Base-by-base conservation (phyloP, 2,888 invertebrate genomes). In the Phyllotreta striolata region DNA sequence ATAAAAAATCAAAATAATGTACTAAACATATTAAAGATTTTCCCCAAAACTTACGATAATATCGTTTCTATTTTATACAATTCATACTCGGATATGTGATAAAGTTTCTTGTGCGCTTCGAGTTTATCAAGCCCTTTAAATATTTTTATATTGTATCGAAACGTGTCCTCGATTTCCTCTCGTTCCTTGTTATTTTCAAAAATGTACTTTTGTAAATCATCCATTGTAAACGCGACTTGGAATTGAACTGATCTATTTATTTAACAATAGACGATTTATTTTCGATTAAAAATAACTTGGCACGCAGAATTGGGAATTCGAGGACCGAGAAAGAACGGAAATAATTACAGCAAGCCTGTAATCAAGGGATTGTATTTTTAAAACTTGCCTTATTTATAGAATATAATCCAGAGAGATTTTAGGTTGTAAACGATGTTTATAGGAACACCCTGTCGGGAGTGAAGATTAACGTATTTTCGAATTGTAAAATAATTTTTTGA, bases 31-130 rank as follows among this genome's bases (percentile, higher is more conserved):
- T 3, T 1, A 24, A 24, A 24, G 1, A 24, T 24, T 24, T 24
- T 24, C 24, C 24, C 24, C 24, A 4, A 24, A 41, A 62, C 62
- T 69, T 71, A 74, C 73, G 71, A 66, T 52, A 74, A 52, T 6
- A 70, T 37, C 34, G 69, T 64, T 64, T 74, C 73, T 13, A 74
- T 46, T 46, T 72, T 69, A 66, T 68, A 71, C 37, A 74, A 55
- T 12, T 67, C 70, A 40, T 67, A 69, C 62, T 74, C 74, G 0
- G 72, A 71, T 9, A 72, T 72, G 51, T 71, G 68, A 14, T 62
- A 69, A 6, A 74, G 66, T 68, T 74, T 74, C 54, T 69, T 73
- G 38, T 68, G 71, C 9, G 70, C 61, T 40, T 70, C 63, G 13
- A 74, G 60, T 61, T 71, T 73, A 49, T 74, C 73, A 10, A 13